phyloP scores from a whole-genome alignment of 2,113 vertebrate genomes.

The Ptychochromis oligacanthus region DNA sequence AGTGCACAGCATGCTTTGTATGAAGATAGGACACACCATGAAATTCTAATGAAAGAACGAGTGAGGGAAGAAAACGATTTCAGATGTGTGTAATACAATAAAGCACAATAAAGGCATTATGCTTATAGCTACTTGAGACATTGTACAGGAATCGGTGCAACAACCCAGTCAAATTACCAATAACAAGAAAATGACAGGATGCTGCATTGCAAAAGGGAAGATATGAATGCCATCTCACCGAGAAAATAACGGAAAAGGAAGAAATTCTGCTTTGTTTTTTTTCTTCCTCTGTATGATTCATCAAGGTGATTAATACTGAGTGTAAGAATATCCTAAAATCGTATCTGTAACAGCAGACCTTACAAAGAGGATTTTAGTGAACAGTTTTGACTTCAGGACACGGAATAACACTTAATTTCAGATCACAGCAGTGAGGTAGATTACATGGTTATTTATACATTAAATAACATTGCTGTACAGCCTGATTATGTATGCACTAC shows the following conservation, averaged over 20 bases:
- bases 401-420: not conserved
- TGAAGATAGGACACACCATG: slow-evolving; percentile 20
- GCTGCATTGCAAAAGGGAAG: not conserved
- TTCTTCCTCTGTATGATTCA: not conserved
- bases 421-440: not conserved
- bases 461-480: not conserved
- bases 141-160: slow-evolving; percentile 24
- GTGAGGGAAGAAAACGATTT: slow-evolving; percentile 31
- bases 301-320: not conserved
- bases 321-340: not conserved
- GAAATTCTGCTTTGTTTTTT: not conserved
- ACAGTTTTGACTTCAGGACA: not conserved
- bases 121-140: slow-evolving; percentile 48
- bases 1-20: not conserved
- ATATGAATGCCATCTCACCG: slow-evolving; percentile 10
- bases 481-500: not conserved
- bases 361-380: not conserved
- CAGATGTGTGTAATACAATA: slow-evolving; percentile 61
- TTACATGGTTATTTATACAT: not conserved
- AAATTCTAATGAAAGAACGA: slow-evolving; percentile 47
- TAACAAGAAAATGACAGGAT: slow-evolving; percentile 32
- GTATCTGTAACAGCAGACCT: not conserved
- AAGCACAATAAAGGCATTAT: slow-evolving; percentile 62
- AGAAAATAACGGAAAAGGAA: not conserved
- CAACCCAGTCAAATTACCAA: slow-evolving; percentile 50